Percentiles rank a stretch among this genome's conserved stretches.
phyloP scores from a whole-genome alignment of 2,888 invertebrate species.

The Caenorhabditis macrosperma region DNA sequence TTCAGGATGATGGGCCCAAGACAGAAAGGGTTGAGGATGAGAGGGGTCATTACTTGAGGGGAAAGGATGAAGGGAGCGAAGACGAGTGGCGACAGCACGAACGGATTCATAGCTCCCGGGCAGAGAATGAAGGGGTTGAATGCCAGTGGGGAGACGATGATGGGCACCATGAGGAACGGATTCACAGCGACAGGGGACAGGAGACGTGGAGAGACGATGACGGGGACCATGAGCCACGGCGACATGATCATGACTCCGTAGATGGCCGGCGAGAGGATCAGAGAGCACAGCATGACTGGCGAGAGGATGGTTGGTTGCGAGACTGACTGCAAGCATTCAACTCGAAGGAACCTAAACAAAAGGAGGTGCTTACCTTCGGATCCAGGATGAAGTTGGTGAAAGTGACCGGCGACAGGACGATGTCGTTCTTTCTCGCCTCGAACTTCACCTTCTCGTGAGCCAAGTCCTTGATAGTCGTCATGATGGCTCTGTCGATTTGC shows the following conservation, averaged over 20 bases:
- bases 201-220: conserved; percentile 56
- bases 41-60: conserved; percentile 70
- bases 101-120: conserved; percentile 65
- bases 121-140: conserved; percentile 67
- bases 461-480: conserved; percentile 55
- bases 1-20: conserved; percentile 62
- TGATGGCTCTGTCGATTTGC: conserved; percentile 48
- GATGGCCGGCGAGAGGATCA: conserved; percentile 60
- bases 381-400: conserved; percentile 43
- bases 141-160: conserved; percentile 68
- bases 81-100: conserved; percentile 65
- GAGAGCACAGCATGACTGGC: conserved; percentile 50
- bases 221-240: conserved; percentile 70
- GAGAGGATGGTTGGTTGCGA: conserved; percentile 58
- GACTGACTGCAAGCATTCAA: conserved; percentile 44
- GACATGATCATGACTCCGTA: conserved; percentile 61
- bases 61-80: conserved; percentile 70
- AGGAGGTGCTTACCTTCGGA: conserved; percentile 45
- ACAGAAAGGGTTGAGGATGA: conserved; percentile 68
- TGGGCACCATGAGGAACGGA: conserved; percentile 66
- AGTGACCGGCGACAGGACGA: conserved; percentile 60
- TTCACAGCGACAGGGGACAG: conserved; percentile 56
- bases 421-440: conserved; percentile 56
- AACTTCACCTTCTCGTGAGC: conserved; percentile 58
- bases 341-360: no score